Evolutionary conservation across 2,888 invertebrate genomes (phyloP), one percentile per base, ranked within the genome.

Genomic region (Scaptomyza flava): DNA sequence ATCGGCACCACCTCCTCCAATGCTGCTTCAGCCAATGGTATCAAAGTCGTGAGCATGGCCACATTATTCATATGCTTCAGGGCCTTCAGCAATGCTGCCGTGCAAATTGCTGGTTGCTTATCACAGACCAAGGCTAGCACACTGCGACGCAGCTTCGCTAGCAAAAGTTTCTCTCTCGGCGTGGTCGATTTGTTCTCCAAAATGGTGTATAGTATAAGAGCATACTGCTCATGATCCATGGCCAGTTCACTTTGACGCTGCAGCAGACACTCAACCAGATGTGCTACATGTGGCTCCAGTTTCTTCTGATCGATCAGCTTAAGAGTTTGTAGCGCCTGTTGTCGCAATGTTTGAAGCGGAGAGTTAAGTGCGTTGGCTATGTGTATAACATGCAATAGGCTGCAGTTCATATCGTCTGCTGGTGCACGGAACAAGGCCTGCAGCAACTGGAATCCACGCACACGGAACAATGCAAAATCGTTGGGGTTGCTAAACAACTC

Each of bases 161-260:
- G 77, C 91, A 93, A 42, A 74, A 91, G 0, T 42, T 77, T 78
- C 30, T 79, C 65, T n/a, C 68, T 56, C 1, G 71, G 23, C 14
- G 63, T 65, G 3, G 31, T 27, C 3, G 62, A 67, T 6, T 30
- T 47, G 6, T 76, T 64, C n/a, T 77, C 74, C 9, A 96, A 77
- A 58, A 95, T 91, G 11, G 94, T 94, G 72, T 94, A 95, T 2
- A 96, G 87, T 20, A 94, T 92, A 41, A 95, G 91, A 0, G 94
- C 92, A 17, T 95, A 90, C 87, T 96, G 96, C 69, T 95, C 94
- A 38, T 93, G 91, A 81, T 96, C 96, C 68, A 95, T 89, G 31
- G 93, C 73, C 42, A 96, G 92, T 87, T 96, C 96, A 58, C 93
- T 92, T 66, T 92, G 92, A 45, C 94, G 93, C 34, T 75, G 79